Percentiles rank a stretch among this genome's conserved stretches.
Conservation (phyloP, 2,113 vertebrate genomes). For the Panurus biarmicus region DNA sequence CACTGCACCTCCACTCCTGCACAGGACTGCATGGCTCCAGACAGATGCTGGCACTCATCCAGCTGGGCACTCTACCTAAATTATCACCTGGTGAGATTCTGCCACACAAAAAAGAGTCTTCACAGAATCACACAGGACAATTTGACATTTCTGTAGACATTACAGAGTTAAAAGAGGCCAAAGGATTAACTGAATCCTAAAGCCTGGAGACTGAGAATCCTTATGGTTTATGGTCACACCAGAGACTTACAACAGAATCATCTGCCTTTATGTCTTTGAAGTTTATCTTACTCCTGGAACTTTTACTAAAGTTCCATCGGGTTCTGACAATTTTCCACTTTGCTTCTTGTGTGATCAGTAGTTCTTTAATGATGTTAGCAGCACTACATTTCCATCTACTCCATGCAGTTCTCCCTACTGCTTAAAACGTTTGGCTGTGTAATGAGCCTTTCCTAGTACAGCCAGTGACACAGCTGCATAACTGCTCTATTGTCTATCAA, state of each 20-base stretch:
- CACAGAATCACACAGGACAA: not conserved
- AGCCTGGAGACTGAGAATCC: not conserved
- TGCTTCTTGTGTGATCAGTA: not conserved
- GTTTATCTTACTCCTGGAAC: conserved; percentile 1
- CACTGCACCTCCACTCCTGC: not conserved
- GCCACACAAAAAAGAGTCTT: not conserved
- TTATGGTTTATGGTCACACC: not conserved
- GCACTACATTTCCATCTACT: not conserved
- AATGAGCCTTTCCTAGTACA: not conserved
- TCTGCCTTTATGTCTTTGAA: not conserved
- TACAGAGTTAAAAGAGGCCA: not conserved
- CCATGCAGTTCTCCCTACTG: not conserved
- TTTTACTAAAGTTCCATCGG: not conserved
- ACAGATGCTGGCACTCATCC: not conserved
- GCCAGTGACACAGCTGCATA: not conserved
- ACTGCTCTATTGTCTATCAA: not conserved
- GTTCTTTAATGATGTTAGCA: not conserved
- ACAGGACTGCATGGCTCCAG: not conserved
- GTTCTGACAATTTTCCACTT: not conserved
- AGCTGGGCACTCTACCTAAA: not conserved
- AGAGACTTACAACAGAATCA: not conserved
- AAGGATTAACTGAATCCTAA: not conserved
- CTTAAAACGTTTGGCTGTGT: not conserved
- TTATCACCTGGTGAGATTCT: not conserved
- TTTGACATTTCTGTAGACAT: not conserved